A percentile compares a stretch with the other conserved stretches of the same genome.
Evolutionary conservation across 2,888 invertebrate genomes (phyloP).

Genomic region (Volucella bombylans): DNA sequence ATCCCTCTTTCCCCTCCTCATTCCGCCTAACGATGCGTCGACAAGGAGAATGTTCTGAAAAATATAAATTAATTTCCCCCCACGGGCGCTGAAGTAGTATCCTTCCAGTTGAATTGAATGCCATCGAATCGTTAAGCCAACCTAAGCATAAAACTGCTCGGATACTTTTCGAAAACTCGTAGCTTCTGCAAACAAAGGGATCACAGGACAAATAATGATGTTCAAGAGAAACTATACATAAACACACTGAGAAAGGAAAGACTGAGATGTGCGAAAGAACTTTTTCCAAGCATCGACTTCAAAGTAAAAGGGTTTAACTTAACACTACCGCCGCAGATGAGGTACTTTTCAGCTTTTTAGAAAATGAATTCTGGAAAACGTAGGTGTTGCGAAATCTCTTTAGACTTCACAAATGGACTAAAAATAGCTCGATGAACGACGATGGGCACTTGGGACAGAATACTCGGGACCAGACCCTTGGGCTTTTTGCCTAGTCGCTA

Average conservation of each 20-base stretch:
- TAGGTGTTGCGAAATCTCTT: too few species aligned
- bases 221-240: neutral
- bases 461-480: too few species aligned
- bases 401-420: too few species aligned
- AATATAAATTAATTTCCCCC: constrained; percentile 25
- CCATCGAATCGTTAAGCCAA: constrained; percentile 14
- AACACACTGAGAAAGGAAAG: too few species aligned
- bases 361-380: too few species aligned
- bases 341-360: too few species aligned
- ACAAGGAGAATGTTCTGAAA: neutral
- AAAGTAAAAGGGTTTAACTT: constrained; percentile 11
- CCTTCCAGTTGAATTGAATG: constrained; percentile 23
- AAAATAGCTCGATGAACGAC: too few species aligned
- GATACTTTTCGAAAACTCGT: constrained; percentile 26
- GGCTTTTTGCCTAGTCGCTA: too few species aligned
- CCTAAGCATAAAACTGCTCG: constrained; percentile 27
- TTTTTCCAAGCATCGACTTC: constrained; percentile 29
- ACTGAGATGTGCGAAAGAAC: neutral
- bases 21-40: neutral
- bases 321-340: neutral
- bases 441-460: too few species aligned
- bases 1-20: too few species aligned
- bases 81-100: neutral
- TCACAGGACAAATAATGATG: neutral
- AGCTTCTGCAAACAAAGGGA: neutral